Base-by-base conservation (phyloP, 2,797 vertebrate genomes). In the Danionella dracula region DNA sequence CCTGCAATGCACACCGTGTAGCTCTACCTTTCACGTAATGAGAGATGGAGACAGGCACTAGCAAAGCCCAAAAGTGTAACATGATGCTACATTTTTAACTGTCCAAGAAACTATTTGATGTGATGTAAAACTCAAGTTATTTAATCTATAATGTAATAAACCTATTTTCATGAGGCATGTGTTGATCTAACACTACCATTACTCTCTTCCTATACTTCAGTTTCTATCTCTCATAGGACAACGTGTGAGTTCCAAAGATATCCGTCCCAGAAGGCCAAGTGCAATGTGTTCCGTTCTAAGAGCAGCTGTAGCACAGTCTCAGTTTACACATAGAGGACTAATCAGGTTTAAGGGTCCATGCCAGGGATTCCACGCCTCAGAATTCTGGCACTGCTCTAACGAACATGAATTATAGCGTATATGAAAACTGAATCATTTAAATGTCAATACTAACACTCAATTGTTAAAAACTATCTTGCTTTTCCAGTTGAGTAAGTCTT, bases 301-400 rank as follows among this genome's bases (percentile, higher is more conserved):
- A 64, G 69, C 77, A 78, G 65, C 72, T 75, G 72, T 49, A 59
- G 70, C 15, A 10, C 46, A 73, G 74, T 66, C 70, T 80, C 67
- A 71, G 44, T 72, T 78, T 73, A 74, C 76, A 74, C 65, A 46
- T 16, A 53, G 66, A 64, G 29, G 20, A 62, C 66, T 62, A 68
- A 72, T 68, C 69, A 38, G 62, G 50, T 73, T 70, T 68, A 76
- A 70, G 67, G 57, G 59, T 49, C 55, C 59, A 54, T 71, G 72
- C 72, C 63, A 50, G 49, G 27, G n/a, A 76, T 73, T 66, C 70
- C 70, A 68, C 17, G 35, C 45, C 27, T 19, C 32, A 57, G 29
- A 44, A 32, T 42, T 55, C 62, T 19, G 23, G 64, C 48, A 68
- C 61, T 68, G 20, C 41, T 19, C 55, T 70, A 34, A 51, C 64